Evolutionary conservation across 2,113 vertebrate species (phyloP), one percentile per base, ranked within the genome.

Genomic region (Amazona vittata): DNA sequence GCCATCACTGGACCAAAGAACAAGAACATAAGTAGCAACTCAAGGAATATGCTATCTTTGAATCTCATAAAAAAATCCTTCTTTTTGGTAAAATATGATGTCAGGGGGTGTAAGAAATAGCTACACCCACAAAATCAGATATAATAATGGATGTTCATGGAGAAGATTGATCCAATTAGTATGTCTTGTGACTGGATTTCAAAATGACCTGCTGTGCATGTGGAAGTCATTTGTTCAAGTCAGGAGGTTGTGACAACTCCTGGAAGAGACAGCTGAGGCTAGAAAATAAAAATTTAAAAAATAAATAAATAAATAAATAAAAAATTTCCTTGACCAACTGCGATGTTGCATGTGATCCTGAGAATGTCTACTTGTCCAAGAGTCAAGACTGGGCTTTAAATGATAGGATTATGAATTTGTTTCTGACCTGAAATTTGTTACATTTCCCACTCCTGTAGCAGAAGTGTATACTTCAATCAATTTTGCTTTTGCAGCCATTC

Each of bases 91-190:
- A 82, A 59, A 53, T 4, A 29, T 3, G 1, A 39, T 17, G 1
- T n/a, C 19, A 67, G 52, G 9, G 5, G 15, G 3, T 18, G 7
- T 37, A 43, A 82, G 57, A 84, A 85, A 53, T 1, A 31, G 6
- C 5, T 9, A 18, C 10, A 28, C 14, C 8, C 60, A 24, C 33
- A 19, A 7, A 13, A 11, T 8, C 52, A 50, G 28, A 2, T 15
- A 3, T 0, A 35, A 33, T 7, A 14, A 4, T 0, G 1, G 10
- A 15, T 31, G 57, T 57, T 53, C 21, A 15, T 4, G 12, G 25
- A 59, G 37, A 65, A 70, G 11, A 16, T 53, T 9, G 15, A 44
- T 41, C 39, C 43, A 41, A 3, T 3, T 5, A 39, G 4, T 9
- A 31, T 15, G 28, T 53, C n/a, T 39, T 73, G n/a, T 3, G 1